These are phyloP conservation scores for Mantis religiosa DNA, from an alignment of 2,888 invertebrate species.

Conservation along the genomic window DNA sequence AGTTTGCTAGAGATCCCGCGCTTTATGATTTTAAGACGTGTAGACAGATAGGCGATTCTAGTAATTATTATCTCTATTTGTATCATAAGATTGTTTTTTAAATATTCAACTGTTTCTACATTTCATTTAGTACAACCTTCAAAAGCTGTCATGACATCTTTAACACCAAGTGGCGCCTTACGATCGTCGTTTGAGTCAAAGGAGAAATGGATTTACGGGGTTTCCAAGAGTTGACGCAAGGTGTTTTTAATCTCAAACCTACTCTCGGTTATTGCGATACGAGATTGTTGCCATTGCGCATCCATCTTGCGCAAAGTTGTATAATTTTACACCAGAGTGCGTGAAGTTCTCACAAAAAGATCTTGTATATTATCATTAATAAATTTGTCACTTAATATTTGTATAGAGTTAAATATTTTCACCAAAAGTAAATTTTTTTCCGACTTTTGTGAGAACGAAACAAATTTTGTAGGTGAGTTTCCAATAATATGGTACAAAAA, in stretches of 20 bases:
- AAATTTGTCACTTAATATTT: slow-evolving; percentile 17
- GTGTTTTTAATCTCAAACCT: slow-evolving; percentile 13
- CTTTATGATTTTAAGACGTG: no score
- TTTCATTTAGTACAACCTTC: no score
- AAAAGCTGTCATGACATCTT: no score
- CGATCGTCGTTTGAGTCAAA: no score
- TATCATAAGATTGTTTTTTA: no score
- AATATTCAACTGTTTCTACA: no score
- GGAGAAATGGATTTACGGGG: neutral
- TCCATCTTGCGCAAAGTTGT: slow-evolving; percentile 27
- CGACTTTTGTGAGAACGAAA: neutral
- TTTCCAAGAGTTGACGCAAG: neutral
- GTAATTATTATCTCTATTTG: no score
- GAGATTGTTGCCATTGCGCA: slow-evolving; percentile 18
- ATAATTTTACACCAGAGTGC: slow-evolving; percentile 39
- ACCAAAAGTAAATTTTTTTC: neutral
- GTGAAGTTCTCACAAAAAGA: slow-evolving; percentile 34
- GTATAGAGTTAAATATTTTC: slow-evolving; percentile 1
- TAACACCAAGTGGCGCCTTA: no score
- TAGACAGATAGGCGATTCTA: no score
- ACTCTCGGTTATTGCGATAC: slow-evolving; percentile 16
- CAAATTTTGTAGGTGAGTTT: slow-evolving; percentile 12
- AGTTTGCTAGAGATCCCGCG: no score
- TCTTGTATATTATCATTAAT: slow-evolving; percentile 16
- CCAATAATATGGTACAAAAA: neutral